Evolutionary conservation across 1,140 invertebrate species (phyloP).

Genomic region (Glossosoma conforme): DNA sequence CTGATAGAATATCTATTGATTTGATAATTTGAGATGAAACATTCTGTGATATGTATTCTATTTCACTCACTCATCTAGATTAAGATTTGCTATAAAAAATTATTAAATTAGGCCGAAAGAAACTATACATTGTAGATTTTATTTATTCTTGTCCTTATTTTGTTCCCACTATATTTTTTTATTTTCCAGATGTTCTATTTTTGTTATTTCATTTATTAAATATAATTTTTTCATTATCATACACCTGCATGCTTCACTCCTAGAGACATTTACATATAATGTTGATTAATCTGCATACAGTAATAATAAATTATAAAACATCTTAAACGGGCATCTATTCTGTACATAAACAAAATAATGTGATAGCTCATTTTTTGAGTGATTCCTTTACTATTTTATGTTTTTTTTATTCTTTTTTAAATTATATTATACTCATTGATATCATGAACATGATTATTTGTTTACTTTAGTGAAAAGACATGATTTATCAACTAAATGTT

Average conservation of each 20-base stretch:
- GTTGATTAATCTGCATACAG: not conserved
- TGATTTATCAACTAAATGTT: constrained; percentile 1
- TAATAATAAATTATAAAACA: not conserved
- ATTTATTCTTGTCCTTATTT: constrained; percentile 6
- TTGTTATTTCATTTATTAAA: constrained; percentile 7
- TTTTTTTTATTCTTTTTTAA: constrained; percentile 7
- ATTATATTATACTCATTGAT: not conserved
- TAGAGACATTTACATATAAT: not conserved
- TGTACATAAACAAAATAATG: constrained; percentile 11
- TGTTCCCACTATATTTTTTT: not conserved
- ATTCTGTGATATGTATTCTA: constrained; percentile 30
- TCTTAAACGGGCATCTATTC: not conserved
- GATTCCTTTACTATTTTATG: constrained; percentile 19
- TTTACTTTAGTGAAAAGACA: constrained; percentile 1
- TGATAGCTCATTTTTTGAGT: constrained; percentile 26
- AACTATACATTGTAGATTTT: constrained; percentile 15
- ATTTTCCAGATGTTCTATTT: not conserved
- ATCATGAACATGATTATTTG: not conserved
- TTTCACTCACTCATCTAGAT: constrained; percentile 22
- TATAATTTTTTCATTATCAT: constrained; percentile 1
- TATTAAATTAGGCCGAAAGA: not conserved
- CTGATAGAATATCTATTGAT: not conserved
- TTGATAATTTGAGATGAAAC: constrained; percentile 26
- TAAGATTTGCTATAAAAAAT: constrained; percentile 1
- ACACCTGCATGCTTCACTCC: not conserved